Evolutionary conservation across 2,113 vertebrate species (phyloP).

Genomic region (Gulo gulo): DNA sequence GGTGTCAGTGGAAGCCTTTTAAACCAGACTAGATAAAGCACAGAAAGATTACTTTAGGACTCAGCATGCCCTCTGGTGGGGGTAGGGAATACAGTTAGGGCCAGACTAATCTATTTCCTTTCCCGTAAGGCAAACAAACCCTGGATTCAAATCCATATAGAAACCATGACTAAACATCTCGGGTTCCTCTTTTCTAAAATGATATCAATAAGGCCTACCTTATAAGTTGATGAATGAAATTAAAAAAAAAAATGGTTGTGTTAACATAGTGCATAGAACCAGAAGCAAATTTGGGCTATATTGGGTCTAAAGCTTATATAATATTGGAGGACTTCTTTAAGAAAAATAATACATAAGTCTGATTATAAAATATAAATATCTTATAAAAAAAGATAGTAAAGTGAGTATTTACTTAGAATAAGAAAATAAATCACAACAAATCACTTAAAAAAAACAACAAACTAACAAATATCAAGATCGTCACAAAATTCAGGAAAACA

Average conservation of each 20-base stretch:
- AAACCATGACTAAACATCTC: not conserved
- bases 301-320: not conserved
- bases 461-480: not conserved
- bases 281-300: not conserved
- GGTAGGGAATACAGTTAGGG: not conserved
- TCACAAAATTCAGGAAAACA: not conserved
- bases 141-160: not conserved
- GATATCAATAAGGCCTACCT: not conserved
- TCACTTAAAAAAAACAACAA: not conserved
- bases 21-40: not conserved
- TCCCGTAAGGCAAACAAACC: not conserved
- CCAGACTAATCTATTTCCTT: not conserved
- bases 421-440: not conserved
- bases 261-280: not conserved
- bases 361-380: not conserved
- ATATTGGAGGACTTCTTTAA: not conserved
- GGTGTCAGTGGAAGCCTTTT: not conserved
- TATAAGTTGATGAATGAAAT: not conserved
- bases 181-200: not conserved
- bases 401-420: not conserved
- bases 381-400: not conserved
- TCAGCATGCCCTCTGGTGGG: not conserved
- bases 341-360: not conserved
- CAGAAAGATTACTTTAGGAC: not conserved
- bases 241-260: not conserved